Evolutionary conservation across 2,113 vertebrate species (phyloP).

Genomic region (Noctilio leporinus): DNA sequence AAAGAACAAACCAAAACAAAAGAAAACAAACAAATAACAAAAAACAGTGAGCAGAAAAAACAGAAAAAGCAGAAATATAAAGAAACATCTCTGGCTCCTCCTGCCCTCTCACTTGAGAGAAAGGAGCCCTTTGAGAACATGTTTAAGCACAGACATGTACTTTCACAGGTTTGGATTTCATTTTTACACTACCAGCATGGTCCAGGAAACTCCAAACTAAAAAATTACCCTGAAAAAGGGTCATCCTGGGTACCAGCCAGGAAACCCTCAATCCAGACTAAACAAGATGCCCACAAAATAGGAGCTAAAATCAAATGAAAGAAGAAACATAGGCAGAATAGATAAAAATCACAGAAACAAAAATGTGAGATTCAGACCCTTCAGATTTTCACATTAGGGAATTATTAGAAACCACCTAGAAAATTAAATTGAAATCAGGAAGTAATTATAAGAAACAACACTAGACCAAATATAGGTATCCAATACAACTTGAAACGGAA

Average conservation of each 20-base stretch:
- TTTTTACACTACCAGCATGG: neutral
- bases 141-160: neutral
- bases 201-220: neutral
- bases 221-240: neutral
- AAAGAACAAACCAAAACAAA: neutral
- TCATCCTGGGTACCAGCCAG: neutral
- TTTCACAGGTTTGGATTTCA: neutral
- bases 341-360: neutral
- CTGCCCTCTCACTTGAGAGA: neutral
- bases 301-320: neutral
- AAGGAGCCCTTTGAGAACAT: neutral
- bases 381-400: neutral
- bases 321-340: neutral
- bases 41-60: neutral
- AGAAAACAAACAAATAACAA: neutral
- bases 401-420: neutral
- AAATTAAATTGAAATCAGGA: neutral
- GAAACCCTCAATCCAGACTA: neutral
- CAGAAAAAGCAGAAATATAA: neutral
- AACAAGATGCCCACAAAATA: neutral
- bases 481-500: neutral
- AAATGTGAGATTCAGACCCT: neutral
- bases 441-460: neutral
- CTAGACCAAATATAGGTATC: neutral
- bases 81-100: neutral